These are phyloP conservation scores for Tipula helvola DNA, from an alignment of 2,888 invertebrate species.

Conservation along the genomic window DNA sequence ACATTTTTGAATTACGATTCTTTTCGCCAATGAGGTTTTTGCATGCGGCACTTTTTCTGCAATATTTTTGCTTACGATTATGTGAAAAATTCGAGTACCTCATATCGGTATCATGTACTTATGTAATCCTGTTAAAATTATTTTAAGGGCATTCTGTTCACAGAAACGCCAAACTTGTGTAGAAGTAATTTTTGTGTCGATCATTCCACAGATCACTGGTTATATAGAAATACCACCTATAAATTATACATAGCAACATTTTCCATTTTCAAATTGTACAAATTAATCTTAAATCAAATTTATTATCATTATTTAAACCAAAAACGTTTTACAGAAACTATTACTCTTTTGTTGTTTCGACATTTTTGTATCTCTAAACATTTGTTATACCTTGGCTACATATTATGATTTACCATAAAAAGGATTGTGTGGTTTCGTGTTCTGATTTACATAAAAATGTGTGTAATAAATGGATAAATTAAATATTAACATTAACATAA, in stretches of 20 bases:
- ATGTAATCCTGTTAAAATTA: no score
- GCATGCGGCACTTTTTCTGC: no score
- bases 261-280: background rate
- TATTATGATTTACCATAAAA: background rate
- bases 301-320: background rate
- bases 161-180: no score
- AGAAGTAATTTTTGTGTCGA: no score
- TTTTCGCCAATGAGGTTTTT: no score
- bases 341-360: background rate
- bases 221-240: background rate
- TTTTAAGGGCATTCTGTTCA: no score
- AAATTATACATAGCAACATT: background rate
- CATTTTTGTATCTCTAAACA: background rate
- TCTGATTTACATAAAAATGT: background rate
- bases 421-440: background rate
- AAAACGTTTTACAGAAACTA: background rate
- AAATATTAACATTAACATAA: background rate
- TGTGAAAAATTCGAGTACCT: no score
- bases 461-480: background rate
- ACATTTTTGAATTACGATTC: no score
- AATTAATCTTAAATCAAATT: background rate
- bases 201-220: background rate
- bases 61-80: no score
- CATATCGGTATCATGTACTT: no score
- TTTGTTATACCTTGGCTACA: background rate